Evolutionary conservation across 2,797 vertebrate genomes (phyloP), one percentile per base, ranked within the genome.

Genomic region (Smutsia gigantea): DNA sequence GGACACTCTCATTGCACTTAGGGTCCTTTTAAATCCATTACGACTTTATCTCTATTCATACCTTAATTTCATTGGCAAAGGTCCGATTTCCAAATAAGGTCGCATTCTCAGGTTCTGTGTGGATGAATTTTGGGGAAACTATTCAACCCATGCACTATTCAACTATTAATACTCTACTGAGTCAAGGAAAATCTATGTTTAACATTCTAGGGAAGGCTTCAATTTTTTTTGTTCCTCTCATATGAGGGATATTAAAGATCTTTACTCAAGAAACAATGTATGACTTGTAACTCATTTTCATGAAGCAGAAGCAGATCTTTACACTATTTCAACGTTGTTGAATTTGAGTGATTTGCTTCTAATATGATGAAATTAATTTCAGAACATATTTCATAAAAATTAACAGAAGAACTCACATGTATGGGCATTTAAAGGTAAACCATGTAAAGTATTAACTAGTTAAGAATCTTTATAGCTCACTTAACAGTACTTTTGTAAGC

Each of bases 361-460:
- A 77, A 63, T 12, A 21, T 57, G 10, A 51, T 37, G 0, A 42
- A 59, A 55, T 83, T 63, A 57, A 21, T 93, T 92, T 57, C 2
- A 90, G 5, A 77, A 83, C 29, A 46, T 19, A 27, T 63, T 21
- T 71, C 71, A 4, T 21, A 37, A n/a, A 89, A 96, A 69, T 64
- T 79, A 89, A 15, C 21, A 92, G 87, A 90, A 61, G 3, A 19
- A 19, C 25, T 88, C 3, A 90, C 19, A 72, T 14, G 9, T 87
- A 23, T 59, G 21, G 63, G 2, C 1, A 49, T 61, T 75, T 90
- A 81, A 71, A 69, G 19, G 5, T 83, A 86, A 64, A 29, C 8
- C 31, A 71, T 66, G 61, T 55, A 63, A 94, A 86, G 12, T 9
- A 69, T 72, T 82, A 42, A 42, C 55, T 87, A 87, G 37, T 34